Conservation (phyloP, 2,113 vertebrate species). For the Orthonyx spaldingii region DNA sequence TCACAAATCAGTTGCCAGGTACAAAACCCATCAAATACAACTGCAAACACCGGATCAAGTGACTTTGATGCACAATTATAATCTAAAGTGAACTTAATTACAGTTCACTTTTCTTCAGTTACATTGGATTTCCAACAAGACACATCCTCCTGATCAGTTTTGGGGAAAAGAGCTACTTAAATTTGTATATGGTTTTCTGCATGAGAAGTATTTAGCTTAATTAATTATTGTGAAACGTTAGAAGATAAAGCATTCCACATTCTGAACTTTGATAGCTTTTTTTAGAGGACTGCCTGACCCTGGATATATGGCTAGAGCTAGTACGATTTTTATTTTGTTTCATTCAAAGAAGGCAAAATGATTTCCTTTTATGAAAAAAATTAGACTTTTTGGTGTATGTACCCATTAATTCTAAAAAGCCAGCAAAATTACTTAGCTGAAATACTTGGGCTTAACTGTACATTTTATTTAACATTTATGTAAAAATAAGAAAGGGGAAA, state of each 20-base stretch:
- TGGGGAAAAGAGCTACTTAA: neutral
- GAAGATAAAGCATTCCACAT: neutral
- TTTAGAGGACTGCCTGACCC: neutral
- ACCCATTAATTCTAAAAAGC: neutral
- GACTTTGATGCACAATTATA: neutral
- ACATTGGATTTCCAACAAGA: neutral
- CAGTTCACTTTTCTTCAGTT: neutral
- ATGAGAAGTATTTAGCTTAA: neutral
- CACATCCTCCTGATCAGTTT: neutral
- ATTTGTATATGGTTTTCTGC: neutral
- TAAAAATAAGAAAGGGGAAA: neutral
- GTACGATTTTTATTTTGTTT: neutral
- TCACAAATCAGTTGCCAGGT: neutral
- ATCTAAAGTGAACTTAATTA: neutral
- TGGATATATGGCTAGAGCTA: neutral
- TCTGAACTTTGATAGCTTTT: neutral
- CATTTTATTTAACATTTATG: neutral
- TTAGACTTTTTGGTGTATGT: fast-evolving
- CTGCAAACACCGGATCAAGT: neutral
- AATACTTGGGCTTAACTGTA: neutral
- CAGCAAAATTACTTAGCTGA: neutral
- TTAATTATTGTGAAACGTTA: neutral
- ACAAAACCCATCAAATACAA: neutral
- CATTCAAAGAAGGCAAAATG: neutral
- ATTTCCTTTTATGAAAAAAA: neutral